Evolutionary conservation across 2,113 vertebrate genomes (phyloP).

Genomic region (Boulengeromyrus knoepffleri): DNA sequence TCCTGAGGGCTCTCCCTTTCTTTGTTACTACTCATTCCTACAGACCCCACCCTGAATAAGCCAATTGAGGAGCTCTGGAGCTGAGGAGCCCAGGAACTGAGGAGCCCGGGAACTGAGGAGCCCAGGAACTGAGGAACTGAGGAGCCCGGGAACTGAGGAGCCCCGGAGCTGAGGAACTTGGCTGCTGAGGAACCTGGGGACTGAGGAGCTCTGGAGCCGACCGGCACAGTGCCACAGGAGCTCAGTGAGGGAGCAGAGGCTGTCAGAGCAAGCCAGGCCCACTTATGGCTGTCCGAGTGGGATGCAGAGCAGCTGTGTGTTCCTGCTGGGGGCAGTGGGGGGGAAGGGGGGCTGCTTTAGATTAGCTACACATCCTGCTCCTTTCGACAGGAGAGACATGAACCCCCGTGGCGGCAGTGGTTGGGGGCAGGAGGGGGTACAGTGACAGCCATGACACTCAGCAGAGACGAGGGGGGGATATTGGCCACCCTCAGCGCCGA

Average conservation of each 20-base stretch:
- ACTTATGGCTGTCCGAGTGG: constrained; percentile 54
- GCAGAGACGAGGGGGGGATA: constrained; percentile 83
- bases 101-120: constrained; percentile 29
- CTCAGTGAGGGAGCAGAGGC: constrained; percentile 66
- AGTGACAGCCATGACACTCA: constrained; percentile 64
- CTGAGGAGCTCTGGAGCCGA: constrained; percentile 39
- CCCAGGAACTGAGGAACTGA: neutral
- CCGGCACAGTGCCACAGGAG: constrained; percentile 57
- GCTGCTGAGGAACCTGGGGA: constrained; percentile 35
- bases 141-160: too few relatives aligned
- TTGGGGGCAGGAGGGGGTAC: constrained; percentile 42
- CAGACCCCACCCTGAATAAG: neutral
- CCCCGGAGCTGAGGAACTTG: constrained; percentile 34
- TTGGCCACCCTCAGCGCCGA: constrained; percentile 85
- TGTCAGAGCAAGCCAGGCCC: constrained; percentile 70
- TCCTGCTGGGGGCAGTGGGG: constrained; percentile 24
- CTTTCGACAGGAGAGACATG: constrained; percentile 58
- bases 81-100: neutral
- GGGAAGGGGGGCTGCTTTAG: constrained; percentile 43
- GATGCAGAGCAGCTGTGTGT: constrained; percentile 72
- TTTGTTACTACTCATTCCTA: neutral
- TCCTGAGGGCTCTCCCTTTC: neutral
- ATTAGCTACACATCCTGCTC: constrained; percentile 56
- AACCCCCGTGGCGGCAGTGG: constrained; percentile 38
- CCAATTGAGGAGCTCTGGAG: neutral